phyloP scores from a whole-genome alignment of 2,113 vertebrate genomes.

The Grantiella picta region DNA sequence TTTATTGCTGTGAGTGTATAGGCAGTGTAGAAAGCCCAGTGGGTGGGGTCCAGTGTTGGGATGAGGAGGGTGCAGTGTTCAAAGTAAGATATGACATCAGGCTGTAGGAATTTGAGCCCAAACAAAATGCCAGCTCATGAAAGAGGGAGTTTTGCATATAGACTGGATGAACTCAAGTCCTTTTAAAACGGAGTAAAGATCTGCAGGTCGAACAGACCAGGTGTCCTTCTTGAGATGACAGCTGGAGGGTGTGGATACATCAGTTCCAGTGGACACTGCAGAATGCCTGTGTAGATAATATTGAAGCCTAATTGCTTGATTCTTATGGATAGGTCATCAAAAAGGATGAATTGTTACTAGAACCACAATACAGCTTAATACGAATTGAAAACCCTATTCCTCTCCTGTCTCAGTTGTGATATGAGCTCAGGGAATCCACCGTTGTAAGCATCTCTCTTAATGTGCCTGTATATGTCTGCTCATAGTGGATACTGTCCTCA shows the following conservation, averaged over 20 bases:
- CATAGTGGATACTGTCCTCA: not conserved
- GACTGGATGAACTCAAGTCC: not conserved
- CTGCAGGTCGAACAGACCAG: not conserved
- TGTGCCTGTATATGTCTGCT: not conserved
- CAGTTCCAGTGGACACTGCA: not conserved
- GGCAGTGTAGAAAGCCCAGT: not conserved
- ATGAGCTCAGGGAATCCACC: accelerated
- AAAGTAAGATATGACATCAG: not conserved
- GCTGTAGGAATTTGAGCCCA: not conserved
- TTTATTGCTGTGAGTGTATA: not conserved
- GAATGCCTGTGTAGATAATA: not conserved
- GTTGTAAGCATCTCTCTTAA: not conserved
- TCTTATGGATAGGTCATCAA: not conserved
- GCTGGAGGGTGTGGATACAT: not conserved
- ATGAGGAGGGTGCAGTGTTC: not conserved
- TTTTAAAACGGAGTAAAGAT: not conserved
- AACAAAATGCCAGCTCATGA: not conserved
- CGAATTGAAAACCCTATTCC: not conserved
- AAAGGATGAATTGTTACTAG: not conserved
- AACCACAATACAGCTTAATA: not conserved
- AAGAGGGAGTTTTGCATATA: not conserved
- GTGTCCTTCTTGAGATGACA: not conserved
- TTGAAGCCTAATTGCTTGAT: not conserved
- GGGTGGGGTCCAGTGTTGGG: not conserved
- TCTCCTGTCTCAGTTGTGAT: not conserved